Evolutionary conservation across 2,797 vertebrate species (phyloP).

Genomic region (Geotrypetes seraphini): DNA sequence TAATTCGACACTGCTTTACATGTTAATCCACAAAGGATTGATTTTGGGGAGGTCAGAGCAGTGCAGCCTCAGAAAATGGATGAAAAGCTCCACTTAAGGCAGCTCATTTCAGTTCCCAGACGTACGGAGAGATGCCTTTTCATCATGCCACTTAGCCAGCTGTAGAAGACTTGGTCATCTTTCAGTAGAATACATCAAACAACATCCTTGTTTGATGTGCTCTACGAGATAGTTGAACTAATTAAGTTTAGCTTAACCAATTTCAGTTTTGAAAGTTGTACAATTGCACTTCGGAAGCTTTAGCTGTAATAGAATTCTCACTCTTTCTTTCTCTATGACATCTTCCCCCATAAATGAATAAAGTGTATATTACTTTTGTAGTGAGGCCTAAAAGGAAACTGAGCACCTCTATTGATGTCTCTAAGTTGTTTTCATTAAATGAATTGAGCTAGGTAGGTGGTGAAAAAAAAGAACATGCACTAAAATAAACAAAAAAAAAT

Average conservation of each 20-base stretch:
- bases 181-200: slow-evolving; percentile 50
- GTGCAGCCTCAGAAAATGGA: slow-evolving; percentile 57
- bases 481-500: too few relatives aligned
- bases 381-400: too few relatives aligned
- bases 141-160: slow-evolving; percentile 52
- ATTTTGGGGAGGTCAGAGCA: slow-evolving; percentile 62
- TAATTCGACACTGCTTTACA: slow-evolving; percentile 73
- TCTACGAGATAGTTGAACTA: slow-evolving; percentile 40
- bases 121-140: slow-evolving; percentile 44
- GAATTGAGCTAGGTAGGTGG: too few relatives aligned
- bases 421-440: too few relatives aligned
- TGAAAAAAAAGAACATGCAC: too few relatives aligned
- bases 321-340: slow-evolving; percentile 27
- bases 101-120: slow-evolving; percentile 65
- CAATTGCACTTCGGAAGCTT: slow-evolving; percentile 40
- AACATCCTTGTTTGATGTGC: slow-evolving; percentile 37
- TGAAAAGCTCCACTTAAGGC: slow-evolving; percentile 57
- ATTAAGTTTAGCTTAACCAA: slow-evolving; percentile 58
- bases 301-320: slow-evolving; percentile 25
- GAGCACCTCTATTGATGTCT: too few relatives aligned
- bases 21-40: slow-evolving; percentile 72
- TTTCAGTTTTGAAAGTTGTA: slow-evolving; percentile 44
- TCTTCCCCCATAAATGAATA: slow-evolving; percentile 16
- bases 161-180: slow-evolving; percentile 35
- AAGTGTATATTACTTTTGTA: too few relatives aligned